These are phyloP conservation scores for Polyodon spathula DNA, from an alignment of 2,113 vertebrate species.

Conservation along the genomic window DNA sequence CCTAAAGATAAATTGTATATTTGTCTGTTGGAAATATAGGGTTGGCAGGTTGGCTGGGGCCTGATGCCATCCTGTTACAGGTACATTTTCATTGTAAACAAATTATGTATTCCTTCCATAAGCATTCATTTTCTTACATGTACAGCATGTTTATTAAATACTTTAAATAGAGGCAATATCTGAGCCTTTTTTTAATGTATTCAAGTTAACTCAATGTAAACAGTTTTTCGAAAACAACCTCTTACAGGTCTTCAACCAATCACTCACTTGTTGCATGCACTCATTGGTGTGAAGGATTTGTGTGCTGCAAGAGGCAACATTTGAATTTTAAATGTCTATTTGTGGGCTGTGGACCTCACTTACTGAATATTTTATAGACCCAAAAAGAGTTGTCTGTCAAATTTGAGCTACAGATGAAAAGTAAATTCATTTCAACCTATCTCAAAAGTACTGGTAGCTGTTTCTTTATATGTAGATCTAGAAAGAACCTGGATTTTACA, in stretches of 20 bases:
- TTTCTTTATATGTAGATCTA: background rate
- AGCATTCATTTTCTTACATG: no score
- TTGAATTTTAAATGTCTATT: constrained; percentile 38
- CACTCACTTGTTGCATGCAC: constrained; percentile 29
- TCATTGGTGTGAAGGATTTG: constrained; percentile 35
- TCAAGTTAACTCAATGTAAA: no score
- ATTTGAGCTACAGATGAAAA: constrained; percentile 8
- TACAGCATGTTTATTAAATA: no score
- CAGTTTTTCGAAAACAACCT: no score
- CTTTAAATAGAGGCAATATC: no score
- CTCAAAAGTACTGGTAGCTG: constrained; percentile 2
- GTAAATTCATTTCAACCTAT: constrained; percentile 3
- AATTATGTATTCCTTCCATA: no score
- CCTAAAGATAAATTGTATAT: no score
- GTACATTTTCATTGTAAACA: no score
- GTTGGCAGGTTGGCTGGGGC: no score
- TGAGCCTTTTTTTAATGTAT: no score
- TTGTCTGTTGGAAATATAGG: no score
- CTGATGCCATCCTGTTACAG: no score
- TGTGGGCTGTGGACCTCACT: constrained; percentile 25
- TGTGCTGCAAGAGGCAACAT: constrained; percentile 30
- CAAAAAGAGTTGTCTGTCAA: constrained; percentile 10
- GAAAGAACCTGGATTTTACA: background rate
- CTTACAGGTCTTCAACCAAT: constrained; percentile 23
- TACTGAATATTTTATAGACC: constrained; percentile 19